A percentile compares a stretch with the other conserved stretches of the same genome.
Evolutionary conservation across 2,797 vertebrate species (phyloP).

Genomic region (Myripristis murdjan): DNA sequence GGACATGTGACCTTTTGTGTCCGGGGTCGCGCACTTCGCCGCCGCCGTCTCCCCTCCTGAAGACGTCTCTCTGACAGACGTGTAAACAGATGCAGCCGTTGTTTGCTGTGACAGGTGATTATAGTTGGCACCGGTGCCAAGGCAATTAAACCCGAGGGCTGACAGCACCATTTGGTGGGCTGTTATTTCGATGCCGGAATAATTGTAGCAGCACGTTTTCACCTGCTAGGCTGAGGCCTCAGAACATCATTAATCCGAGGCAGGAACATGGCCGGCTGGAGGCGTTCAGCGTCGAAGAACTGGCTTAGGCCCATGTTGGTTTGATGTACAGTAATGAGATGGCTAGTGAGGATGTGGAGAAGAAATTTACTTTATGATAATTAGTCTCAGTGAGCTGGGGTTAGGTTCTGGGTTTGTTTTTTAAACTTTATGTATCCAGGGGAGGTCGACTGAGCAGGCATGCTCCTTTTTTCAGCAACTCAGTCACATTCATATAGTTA

Average conservation of each 20-base stretch:
- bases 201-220: slow-evolving; percentile 83
- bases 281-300: slow-evolving; percentile 42
- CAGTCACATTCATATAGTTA: not conserved
- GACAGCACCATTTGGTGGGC: slow-evolving; percentile 92
- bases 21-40: slow-evolving; percentile 72
- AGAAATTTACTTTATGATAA: slow-evolving; percentile 46
- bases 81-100: slow-evolving; percentile 91
- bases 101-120: slow-evolving; percentile 95
- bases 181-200: slow-evolving; percentile 85
- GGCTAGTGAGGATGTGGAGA: slow-evolving; percentile 26
- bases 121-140: slow-evolving; percentile 90
- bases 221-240: slow-evolving; percentile 78
- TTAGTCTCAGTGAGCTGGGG: slow-evolving; percentile 31
- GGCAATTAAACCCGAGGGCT: slow-evolving; percentile 90
- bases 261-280: slow-evolving; percentile 66
- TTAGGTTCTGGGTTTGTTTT: not conserved
- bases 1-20: slow-evolving; percentile 78
- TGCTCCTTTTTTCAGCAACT: not conserved
- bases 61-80: slow-evolving; percentile 88
- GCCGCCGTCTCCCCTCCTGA: slow-evolving; percentile 73
- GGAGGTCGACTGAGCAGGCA: not conserved
- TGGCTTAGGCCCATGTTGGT: slow-evolving; percentile 41
- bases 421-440: not conserved
- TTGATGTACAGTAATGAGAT: slow-evolving; percentile 33
- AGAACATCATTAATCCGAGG: slow-evolving; percentile 80